Evolutionary conservation across 1,140 invertebrate genomes (phyloP), one percentile per base, ranked within the genome.

Genomic region (Megathymus violae): DNA sequence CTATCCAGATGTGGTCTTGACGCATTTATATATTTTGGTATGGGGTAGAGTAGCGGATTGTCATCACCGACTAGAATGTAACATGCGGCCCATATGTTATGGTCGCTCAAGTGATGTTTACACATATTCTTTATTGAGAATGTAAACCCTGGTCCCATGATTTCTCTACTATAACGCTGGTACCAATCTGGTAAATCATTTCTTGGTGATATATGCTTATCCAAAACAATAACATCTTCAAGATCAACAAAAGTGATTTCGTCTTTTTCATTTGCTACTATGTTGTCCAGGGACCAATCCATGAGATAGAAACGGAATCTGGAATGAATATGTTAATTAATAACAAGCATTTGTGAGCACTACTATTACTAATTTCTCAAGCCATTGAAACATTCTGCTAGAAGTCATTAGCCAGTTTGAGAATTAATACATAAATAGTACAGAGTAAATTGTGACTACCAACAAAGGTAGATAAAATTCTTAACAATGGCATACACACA

Each of bases 261-360:
- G 54, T 91, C 84, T 25, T 76, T 82, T 62, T 86, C 81, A 64
- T 91, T 88, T 0, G 69, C 88, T 0, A 89, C 88, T 62, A 91
- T 89, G 38, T 91, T 91, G 62, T 91, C 88, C 9, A 88, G 27
- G 7, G 88, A 89, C 88, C 88, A 91, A 61, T 91, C 88, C 85
- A 91, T 85, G 1, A 89, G 69, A 52, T 91, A 91, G 65, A 91
- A 91, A 47, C 88, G 85, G 41, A 81, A 91, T 66, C 88, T 91
- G 76, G 15, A 82, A 77, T 40, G 56, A 50, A 48, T 19, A 44
- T 47, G 41, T 4, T 14, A 40, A 61, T 27, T 34, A 46, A n/a
- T 19, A 22, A 22, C 2, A 22, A 22, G 16, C n/a, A n/a, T n/a
- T n/a, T n/a, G n/a, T n/a, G n/a, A n/a, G n/a, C n/a, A n/a, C n/a